Evolutionary conservation across 2,113 vertebrate species (phyloP), one percentile per base, ranked within the genome.

Genomic region (Eptesicus fuscus): DNA sequence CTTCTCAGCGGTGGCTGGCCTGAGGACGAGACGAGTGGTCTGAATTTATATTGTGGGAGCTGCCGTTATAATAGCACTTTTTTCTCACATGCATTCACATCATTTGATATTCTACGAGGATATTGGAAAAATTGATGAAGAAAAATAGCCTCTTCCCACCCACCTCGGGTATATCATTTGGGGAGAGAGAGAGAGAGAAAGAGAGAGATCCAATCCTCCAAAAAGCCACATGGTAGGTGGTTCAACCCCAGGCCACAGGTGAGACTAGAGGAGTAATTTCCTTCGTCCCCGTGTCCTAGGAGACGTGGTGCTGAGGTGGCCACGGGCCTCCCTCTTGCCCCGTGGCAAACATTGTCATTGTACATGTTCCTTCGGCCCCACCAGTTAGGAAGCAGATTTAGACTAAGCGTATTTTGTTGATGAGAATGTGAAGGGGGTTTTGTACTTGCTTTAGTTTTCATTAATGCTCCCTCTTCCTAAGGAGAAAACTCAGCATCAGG

Each of bases 351-450:
- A 1, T n/a, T 10, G 16, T 73, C 11, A 2, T 35, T 20, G 59
- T 2, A 1, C 11, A 0, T 10, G 35, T n/a, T 12, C 28, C 37
- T 42, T 30, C 25, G 32, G 42, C 7, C 23, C 18, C 67, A 6
- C 53, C 65, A 9, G 12, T 30, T 63, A 32, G 49, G 47, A 74
- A 91, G 59, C 51, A 37, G 56, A 8, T 74, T 76, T 65, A 74
- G 82, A 53, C 17, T n/a, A 2, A 22, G 7, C 14, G 1, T 30
- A 0, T 67, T 88, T 40, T 59, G n/a, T 73, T 59, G 53, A 22
- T 83, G 85, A 90, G 49, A 47, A 12, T 20, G 83, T 65, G 49
- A 25, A 71, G 42, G n/a, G 47, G 18, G 47, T 67, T 89, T 74
- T 70, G 23, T 63, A 53, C 32, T 85, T 73, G 40, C n/a, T 20